Percentiles rank a stretch among this genome's conserved stretches.
Conservation (phyloP, 2,888 invertebrate genomes). For the Gerris lacustris region DNA sequence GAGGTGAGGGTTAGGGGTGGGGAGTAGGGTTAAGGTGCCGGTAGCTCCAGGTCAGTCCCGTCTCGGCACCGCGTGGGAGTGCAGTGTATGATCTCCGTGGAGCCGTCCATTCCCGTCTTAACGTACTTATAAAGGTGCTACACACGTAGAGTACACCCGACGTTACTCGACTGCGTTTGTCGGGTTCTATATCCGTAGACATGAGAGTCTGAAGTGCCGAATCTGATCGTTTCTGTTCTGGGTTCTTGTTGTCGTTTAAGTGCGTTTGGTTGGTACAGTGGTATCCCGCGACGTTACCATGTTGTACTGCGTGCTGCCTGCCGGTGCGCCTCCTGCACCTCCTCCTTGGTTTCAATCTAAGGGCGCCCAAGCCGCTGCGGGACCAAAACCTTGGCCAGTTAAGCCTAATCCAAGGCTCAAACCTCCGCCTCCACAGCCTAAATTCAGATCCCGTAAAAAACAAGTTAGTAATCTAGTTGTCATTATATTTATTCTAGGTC, state of each 20-base stretch:
- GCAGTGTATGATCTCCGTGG: background rate
- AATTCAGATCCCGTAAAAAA: background rate
- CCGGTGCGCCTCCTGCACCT: background rate
- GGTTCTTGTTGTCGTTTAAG: background rate
- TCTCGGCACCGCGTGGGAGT: background rate
- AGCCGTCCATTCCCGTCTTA: background rate
- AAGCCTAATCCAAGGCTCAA: background rate
- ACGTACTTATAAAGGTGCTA: background rate
- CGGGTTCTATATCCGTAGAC: no score
- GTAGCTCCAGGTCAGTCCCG: background rate
- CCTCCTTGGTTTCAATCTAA: background rate
- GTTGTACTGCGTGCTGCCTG: background rate
- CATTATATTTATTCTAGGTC: no score
- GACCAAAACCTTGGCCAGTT: background rate
- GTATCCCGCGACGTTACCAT: background rate
- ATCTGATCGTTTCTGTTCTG: background rate
- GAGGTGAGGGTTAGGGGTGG: background rate
- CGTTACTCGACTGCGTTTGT: no score
- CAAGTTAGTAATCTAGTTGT: background rate
- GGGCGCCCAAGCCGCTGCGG: background rate
- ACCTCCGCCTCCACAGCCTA: background rate
- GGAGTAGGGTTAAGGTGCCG: background rate
- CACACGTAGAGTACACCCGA: background rate
- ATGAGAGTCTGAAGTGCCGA: background rate
- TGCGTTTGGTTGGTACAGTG: background rate